A percentile compares a stretch with the other conserved stretches of the same genome.
These are phyloP conservation scores for Myotis pilosus DNA, from an alignment of 2,797 vertebrate species.

Conservation along the genomic window DNA sequence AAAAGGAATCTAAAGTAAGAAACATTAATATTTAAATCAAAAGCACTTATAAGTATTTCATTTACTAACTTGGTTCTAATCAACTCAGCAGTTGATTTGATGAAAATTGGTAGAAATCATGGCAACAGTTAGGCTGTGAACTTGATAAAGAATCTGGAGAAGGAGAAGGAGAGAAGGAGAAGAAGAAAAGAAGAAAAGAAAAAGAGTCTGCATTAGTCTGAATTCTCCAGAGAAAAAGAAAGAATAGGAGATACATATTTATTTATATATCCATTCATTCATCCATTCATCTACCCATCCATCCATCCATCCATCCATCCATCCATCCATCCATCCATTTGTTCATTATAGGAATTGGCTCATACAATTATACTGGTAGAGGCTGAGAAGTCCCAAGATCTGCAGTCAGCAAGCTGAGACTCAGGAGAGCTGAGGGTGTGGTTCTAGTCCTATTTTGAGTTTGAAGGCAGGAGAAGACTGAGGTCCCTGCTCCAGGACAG, in stretches of 20 bases:
- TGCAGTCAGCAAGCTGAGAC: background rate
- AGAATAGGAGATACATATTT: background rate
- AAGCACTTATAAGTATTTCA: constrained; percentile 35
- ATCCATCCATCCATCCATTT: background rate
- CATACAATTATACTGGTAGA: background rate
- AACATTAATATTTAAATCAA: constrained; percentile 59
- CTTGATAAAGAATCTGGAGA: background rate
- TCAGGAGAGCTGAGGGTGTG: background rate
- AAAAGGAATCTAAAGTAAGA: background rate
- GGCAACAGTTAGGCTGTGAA: background rate
- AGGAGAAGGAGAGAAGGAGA: too few species aligned
- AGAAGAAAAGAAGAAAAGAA: too few species aligned
- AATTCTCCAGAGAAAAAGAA: background rate
- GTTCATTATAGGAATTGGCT: background rate
- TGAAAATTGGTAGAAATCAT: constrained; percentile 51
- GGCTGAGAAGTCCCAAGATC: background rate
- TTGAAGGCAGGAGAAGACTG: background rate
- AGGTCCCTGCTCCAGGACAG: background rate
- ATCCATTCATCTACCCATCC: background rate
- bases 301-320: background rate
- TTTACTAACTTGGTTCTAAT: constrained; percentile 43
- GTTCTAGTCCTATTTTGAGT: background rate
- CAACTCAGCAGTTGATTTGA: constrained; percentile 25
- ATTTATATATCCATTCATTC: background rate
- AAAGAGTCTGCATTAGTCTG: background rate